phyloP scores from a whole-genome alignment of 2,797 vertebrate genomes.

The Sebastolobus altivelis region DNA sequence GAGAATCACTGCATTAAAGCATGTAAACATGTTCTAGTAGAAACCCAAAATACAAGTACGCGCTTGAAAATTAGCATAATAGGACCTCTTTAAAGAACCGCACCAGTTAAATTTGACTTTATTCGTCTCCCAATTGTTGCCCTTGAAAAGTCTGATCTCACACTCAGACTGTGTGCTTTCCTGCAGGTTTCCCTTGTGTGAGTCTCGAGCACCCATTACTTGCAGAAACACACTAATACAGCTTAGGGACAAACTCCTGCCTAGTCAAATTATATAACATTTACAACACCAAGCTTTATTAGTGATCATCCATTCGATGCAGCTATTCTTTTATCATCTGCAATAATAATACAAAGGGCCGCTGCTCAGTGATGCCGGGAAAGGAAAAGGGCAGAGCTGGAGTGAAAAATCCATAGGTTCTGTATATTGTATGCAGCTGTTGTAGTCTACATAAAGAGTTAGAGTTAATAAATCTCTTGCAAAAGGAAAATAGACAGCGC shows the following conservation, averaged over 20 bases:
- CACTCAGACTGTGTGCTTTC: background rate
- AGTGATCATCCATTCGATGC: constrained; percentile 49
- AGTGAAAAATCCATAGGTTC: constrained; percentile 31
- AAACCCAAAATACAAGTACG: too few relatives aligned
- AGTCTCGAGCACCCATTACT: constrained; percentile 31
- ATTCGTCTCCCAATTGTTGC: constrained; percentile 9
- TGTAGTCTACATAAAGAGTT: constrained; percentile 35
- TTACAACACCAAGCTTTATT: constrained; percentile 30
- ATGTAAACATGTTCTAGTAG: too few relatives aligned
- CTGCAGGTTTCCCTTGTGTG: constrained; percentile 23
- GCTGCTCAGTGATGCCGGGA: constrained; percentile 14
- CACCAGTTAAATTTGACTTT: constrained; percentile 1
- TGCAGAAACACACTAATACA: constrained; percentile 19
- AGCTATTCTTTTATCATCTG: constrained; percentile 46
- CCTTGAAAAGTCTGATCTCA: constrained; percentile 17
- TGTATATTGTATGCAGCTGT: constrained; percentile 22
- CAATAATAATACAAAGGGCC: constrained; percentile 42
- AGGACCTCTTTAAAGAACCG: too few relatives aligned
- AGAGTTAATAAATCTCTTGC: constrained; percentile 56
- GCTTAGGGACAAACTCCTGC: constrained; percentile 12
- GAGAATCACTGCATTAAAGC: too few relatives aligned
- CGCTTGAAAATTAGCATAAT: too few relatives aligned
- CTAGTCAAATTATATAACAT: background rate
- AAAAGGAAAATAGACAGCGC: constrained; percentile 34
- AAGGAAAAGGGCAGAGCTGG: constrained; percentile 24